phyloP scores from a whole-genome alignment of 2,797 vertebrate species.

The Tympanoctomys barrerae region DNA sequence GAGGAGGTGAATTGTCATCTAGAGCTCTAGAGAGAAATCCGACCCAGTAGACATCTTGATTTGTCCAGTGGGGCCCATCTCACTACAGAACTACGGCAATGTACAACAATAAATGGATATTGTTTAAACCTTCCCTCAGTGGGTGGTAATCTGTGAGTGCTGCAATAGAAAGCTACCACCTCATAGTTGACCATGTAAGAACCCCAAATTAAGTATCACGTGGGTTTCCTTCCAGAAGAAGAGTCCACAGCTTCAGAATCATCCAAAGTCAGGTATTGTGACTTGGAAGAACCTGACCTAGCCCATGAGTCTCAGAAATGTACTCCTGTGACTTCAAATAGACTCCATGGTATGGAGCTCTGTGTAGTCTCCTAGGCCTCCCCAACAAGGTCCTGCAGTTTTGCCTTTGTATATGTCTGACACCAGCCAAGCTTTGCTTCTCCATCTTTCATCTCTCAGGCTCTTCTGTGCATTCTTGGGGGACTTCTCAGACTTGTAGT shows the following conservation, averaged over 20 bases:
- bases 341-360: no score
- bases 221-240: not conserved
- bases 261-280: not conserved
- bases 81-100: not conserved
- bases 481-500: not conserved
- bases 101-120: not conserved
- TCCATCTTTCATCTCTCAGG: not conserved
- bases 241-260: not conserved
- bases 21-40: not conserved
- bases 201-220: not conserved
- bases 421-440: not conserved
- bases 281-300: not conserved
- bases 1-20: not conserved
- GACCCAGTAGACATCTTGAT: not conserved
- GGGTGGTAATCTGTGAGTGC: not conserved
- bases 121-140: not conserved
- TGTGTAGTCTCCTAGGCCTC: not conserved
- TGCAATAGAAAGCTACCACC: not conserved
- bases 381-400: fast-evolving
- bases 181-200: not conserved
- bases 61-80: not conserved
- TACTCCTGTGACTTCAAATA: fast-evolving
- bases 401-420: not conserved
- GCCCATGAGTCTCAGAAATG: not conserved
- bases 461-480: not conserved